These are phyloP conservation scores for Axea sp. DNA, from an alignment of 2,888 invertebrate species.

Conservation along the genomic window DNA sequence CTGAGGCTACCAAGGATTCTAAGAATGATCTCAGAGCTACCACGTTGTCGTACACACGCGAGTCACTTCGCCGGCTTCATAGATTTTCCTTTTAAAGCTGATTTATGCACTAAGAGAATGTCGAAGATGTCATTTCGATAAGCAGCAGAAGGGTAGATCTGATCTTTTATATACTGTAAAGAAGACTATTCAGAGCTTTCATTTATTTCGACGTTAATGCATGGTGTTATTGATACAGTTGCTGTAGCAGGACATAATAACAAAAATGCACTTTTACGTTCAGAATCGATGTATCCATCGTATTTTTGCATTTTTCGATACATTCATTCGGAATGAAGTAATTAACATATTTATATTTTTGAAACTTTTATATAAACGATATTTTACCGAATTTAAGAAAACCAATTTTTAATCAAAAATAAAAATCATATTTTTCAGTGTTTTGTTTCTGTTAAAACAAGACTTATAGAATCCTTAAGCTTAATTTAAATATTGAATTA, in stretches of 20 bases:
- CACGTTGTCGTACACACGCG: slow-evolving; percentile 50
- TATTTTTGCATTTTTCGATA: not conserved
- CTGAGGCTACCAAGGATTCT: slow-evolving; percentile 67
- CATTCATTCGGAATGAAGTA: not conserved
- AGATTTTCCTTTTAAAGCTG: slow-evolving; percentile 57
- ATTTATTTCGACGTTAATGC: slow-evolving; percentile 57
- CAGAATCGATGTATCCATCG: slow-evolving; percentile 18
- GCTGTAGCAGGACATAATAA: slow-evolving; percentile 22
- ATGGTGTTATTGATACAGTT: slow-evolving; percentile 39
- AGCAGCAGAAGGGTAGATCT: slow-evolving; percentile 48
- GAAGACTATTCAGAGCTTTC: slow-evolving; percentile 47
- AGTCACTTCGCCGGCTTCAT: slow-evolving; percentile 28
- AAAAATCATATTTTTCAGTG: no score
- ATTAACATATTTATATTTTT: slow-evolving; percentile 33
- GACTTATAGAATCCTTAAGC: no score
- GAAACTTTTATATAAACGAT: no score
- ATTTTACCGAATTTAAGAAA: no score
- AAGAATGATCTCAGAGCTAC: slow-evolving; percentile 65
- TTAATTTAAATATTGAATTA: no score
- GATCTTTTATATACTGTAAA: slow-evolving; percentile 44
- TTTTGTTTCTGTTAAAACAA: no score
- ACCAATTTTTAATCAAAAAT: no score
- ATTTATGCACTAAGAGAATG: slow-evolving; percentile 59
- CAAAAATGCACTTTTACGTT: slow-evolving; percentile 16
- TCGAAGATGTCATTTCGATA: slow-evolving; percentile 62